Conservation (phyloP, 2,888 invertebrate genomes). For the Lysandra coridon region DNA sequence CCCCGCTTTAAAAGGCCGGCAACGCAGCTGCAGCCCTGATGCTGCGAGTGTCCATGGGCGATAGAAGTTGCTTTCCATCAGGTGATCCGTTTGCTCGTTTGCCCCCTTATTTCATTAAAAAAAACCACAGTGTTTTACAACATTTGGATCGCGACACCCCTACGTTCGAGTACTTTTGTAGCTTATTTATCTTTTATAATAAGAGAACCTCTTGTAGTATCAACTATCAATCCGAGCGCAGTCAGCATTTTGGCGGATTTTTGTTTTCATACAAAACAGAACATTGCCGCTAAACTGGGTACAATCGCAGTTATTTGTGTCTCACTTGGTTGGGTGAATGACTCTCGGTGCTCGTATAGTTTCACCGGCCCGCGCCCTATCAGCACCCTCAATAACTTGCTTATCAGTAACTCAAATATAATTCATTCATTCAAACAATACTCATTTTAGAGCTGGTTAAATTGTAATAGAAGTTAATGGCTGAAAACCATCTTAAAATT, state of each 20-base stretch:
- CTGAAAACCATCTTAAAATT: too few species aligned
- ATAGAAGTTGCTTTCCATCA: too few species aligned
- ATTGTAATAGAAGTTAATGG: too few species aligned
- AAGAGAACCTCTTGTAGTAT: too few species aligned
- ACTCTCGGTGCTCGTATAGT: neutral
- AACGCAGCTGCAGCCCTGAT: too few species aligned
- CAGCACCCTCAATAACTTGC: slow-evolving; percentile 11
- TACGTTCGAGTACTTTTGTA: neutral
- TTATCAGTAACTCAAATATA: neutral
- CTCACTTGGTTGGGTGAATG: neutral
- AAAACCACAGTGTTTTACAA: neutral
- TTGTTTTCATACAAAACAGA: neutral
- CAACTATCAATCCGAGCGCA: too few species aligned
- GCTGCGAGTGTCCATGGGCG: too few species aligned
- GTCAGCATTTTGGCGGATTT: too few species aligned
- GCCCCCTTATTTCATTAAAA: too few species aligned
- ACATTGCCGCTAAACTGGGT: neutral
- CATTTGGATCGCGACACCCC: neutral
- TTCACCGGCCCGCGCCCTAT: slow-evolving; percentile 9
- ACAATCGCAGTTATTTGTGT: neutral
- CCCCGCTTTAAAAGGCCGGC: too few species aligned
- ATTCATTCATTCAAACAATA: neutral
- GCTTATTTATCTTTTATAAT: too few species aligned
- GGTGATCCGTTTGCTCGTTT: too few species aligned
- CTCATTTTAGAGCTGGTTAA: neutral